Base-by-base conservation (phyloP, 2,888 invertebrate genomes). In the Odontocerum albicorne region DNA sequence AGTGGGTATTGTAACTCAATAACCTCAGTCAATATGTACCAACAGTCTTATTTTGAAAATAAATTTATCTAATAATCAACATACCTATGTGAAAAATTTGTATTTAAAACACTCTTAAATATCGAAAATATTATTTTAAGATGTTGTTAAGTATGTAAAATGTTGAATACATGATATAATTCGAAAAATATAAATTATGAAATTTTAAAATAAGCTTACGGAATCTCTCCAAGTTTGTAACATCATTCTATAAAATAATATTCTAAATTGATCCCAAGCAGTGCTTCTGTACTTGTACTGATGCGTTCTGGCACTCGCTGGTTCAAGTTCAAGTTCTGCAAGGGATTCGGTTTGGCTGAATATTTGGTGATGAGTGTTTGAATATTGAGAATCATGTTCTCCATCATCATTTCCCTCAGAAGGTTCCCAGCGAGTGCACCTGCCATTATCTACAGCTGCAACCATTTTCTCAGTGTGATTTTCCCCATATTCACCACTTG, bases 401-500 rank as follows among this genome's bases (percentile, higher is more conserved):
- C n/a, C n/a, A 2, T 21, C 20, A 21, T 42, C 42, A 10, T 6
- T 2, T 10, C 17, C 19, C 19, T 19, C 46, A 1, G 19, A 27
- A 1, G 71, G 69, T 6, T 64, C 59, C 85, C 85, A 86, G 8
- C 72, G 68, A 22, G 74, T 72, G 58, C 76, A 74, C 59, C 78
- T 75, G 1, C 88, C 87, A 66, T 88, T 86, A 45, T 87, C 86
- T 0, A 87, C 79, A 0, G 81, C 80, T 3, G 80, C 68, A 0
- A 88, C 82, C 86, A 92, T 86, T 64, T 72, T 75, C 15, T 88
- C 86, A 2, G 83, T 77, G 63, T 82, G 83, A n/a, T n/a, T n/a
- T 10, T 81, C 77, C 0, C 92, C 92, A 65, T 92, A 92, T 71
- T 92, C 92, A 0, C 86, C 87, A 53, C 87, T 84, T 2, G 89